A percentile compares a stretch with the other conserved stretches of the same genome.
Conservation (phyloP, 2,113 vertebrate genomes). For the Sceloporus undulatus region DNA sequence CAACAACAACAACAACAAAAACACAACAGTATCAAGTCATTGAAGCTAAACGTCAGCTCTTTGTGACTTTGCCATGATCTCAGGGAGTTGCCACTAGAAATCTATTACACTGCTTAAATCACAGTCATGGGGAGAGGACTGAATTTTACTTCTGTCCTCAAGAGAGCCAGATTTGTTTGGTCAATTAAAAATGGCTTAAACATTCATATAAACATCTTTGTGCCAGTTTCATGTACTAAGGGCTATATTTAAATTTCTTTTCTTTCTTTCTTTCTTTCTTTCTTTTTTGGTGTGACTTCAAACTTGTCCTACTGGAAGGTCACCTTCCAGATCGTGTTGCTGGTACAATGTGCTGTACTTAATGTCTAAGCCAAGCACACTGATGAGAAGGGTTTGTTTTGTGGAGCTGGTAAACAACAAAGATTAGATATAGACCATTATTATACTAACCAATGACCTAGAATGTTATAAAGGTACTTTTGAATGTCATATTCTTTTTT, state of each 20-base stretch:
- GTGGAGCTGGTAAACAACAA: slow-evolving; percentile 9
- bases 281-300: neutral
- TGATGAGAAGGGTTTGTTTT: slow-evolving; percentile 3
- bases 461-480: neutral
- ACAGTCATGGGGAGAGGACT: neutral
- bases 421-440: slow-evolving; percentile 12
- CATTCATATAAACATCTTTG: neutral
- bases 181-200: neutral
- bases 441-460: neutral
- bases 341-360: neutral
- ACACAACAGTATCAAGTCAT: too few relatives aligned
- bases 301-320: neutral
- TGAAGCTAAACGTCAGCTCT: too few relatives aligned
- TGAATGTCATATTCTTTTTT: neutral
- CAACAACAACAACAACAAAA: too few relatives aligned
- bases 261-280: too few relatives aligned
- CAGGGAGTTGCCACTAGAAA: neutral
- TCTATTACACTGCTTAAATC: neutral
- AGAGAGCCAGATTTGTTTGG: neutral
- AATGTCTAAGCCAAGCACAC: neutral
- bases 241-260: neutral
- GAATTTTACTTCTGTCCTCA: neutral
- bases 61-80: too few relatives aligned
- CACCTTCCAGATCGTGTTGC: neutral
- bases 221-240: neutral